Evolutionary conservation across 1,140 invertebrate species (phyloP), one percentile per base, ranked within the genome.

Genomic region (Diploscapter pachys): DNA sequence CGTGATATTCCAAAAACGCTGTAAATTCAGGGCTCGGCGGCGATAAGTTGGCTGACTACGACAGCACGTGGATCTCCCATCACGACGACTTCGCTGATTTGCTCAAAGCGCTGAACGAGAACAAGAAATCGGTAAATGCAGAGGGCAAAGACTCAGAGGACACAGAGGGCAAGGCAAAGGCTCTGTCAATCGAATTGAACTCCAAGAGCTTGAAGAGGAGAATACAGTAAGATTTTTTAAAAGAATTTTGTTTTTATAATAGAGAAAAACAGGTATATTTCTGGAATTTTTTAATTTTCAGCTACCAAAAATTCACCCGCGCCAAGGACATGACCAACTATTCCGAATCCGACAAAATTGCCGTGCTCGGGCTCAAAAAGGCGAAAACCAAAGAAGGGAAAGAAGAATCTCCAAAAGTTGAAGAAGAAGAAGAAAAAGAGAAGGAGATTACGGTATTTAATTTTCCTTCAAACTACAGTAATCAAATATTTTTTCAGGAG

Each of bases 51-150:
- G 73, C 73, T 4, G 55, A 72, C 56, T 78, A 78, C 59, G 77
- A 78, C 53, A 56, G 72, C 56, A 77, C 73, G 9, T 85, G 83
- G 84, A 78, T 81, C 49, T 69, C 77, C 0, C 83, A 85, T 72
- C 75, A 85, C 67, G 82, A 84, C 68, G 83, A 85, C 61, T 84
- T 84, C 70, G 82, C 79, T 8, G 57, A 72, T 50, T 54, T 83
- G 48, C 66, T 83, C 63, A 78, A 72, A 2, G 11, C 81, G 6
- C 72, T 83, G 63, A 83, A 83, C 65, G 73, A 82, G 51, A 78
- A 73, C 51, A 79, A 79, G 65, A 31, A 31, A 31, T 31, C 31
- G 31, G 31, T 31, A 31, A 57, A 71, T 48, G 4, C 49, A 49
- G 54, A 70, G 11, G 62, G 64, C 48, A 3, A 53, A 49, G 54